Conservation (phyloP, 2,797 vertebrate genomes). For the Tamandua tetradactyla region DNA sequence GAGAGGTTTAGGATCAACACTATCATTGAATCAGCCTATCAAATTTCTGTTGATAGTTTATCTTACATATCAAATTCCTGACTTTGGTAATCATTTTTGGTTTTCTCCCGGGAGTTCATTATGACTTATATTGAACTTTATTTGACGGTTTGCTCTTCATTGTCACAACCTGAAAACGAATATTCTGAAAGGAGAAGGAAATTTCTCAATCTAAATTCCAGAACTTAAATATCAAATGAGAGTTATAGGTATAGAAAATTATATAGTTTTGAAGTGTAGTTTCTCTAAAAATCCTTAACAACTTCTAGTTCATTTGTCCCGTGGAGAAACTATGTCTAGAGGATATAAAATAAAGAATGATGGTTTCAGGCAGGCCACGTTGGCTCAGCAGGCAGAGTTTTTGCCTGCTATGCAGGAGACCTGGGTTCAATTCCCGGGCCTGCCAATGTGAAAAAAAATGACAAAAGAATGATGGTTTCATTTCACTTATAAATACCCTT, state of each 20-base stretch:
- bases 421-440: no score
- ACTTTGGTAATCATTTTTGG: background rate
- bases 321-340: slow-evolving; percentile 33
- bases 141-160: slow-evolving; percentile 17
- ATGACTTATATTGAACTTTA: slow-evolving; percentile 17
- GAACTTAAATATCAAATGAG: slow-evolving; percentile 53
- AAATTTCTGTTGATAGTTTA: background rate
- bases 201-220: slow-evolving; percentile 35
- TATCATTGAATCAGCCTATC: background rate
- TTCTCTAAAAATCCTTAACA: slow-evolving; percentile 50
- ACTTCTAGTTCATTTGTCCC: background rate
- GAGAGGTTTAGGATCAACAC: background rate
- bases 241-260: slow-evolving; percentile 32
- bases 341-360: background rate
- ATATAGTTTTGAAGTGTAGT: background rate
- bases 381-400: no score
- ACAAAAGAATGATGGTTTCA: slow-evolving; percentile 35
- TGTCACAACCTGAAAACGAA: slow-evolving; percentile 29
- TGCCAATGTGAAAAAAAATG: no score
- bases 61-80: slow-evolving; percentile 1
- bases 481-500: slow-evolving; percentile 36
- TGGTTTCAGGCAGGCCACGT: no score
- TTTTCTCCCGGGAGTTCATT: slow-evolving; percentile 38
- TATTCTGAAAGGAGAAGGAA: slow-evolving; percentile 2
- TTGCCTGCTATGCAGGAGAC: no score